phyloP scores from a whole-genome alignment of 2,888 invertebrate genomes.

The Drosophila barbarae region DNA sequence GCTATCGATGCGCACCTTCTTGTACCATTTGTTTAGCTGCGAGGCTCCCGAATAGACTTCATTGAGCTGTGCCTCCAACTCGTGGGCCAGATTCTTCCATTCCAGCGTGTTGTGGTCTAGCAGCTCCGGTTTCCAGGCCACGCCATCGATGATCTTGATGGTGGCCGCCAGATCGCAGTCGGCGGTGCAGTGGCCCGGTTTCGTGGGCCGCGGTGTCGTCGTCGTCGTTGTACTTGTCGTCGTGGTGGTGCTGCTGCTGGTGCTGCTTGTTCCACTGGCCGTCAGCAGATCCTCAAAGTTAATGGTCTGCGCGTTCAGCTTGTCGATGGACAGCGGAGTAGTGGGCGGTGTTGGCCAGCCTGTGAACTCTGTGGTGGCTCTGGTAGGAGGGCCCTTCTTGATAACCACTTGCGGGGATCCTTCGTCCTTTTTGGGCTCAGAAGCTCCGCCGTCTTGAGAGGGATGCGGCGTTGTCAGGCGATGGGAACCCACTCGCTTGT shows the following conservation, averaged over 20 bases:
- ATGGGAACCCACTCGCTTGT: constrained; percentile 82
- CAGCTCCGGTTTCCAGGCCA: constrained; percentile 91
- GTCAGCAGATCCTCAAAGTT: constrained; percentile 80
- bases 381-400: constrained; percentile 91
- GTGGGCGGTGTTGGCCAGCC: constrained; percentile 95
- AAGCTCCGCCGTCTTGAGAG: constrained; percentile 76
- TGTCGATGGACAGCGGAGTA: constrained; percentile 91
- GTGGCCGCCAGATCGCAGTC: constrained; percentile 93
- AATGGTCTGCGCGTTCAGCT: constrained; percentile 82
- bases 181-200: constrained; percentile 87
- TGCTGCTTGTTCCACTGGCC: constrained; percentile 70
- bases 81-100: constrained; percentile 90
- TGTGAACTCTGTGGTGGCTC: constrained; percentile 93
- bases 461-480: constrained; percentile 82
- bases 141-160: constrained; percentile 89
- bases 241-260: constrained; percentile 82
- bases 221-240: constrained; percentile 85
- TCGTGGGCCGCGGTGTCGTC: constrained; percentile 86
- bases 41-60: constrained; percentile 89
- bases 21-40: constrained; percentile 89
- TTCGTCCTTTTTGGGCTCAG: constrained; percentile 69
- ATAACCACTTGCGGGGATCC: constrained; percentile 83
- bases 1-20: constrained; percentile 91
- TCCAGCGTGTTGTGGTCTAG: constrained; percentile 92
- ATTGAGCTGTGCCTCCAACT: constrained; percentile 91